Percentiles rank a stretch among this genome's conserved stretches.
These are phyloP conservation scores for Diadophis punctatus DNA, from an alignment of 2,113 vertebrate species.

Conservation along the genomic window DNA sequence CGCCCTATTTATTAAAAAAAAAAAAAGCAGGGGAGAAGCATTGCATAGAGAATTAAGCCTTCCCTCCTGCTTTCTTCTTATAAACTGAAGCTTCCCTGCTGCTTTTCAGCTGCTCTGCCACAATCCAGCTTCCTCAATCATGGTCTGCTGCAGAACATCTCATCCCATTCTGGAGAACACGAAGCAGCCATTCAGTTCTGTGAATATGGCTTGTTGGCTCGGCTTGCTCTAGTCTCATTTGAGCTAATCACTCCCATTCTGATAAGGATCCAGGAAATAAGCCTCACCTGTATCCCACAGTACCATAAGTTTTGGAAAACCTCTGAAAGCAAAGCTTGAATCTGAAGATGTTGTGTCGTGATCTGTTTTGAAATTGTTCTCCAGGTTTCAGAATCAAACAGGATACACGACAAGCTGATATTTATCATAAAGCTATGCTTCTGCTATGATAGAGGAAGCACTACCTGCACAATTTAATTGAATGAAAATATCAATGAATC, in stretches of 20 bases:
- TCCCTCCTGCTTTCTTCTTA: not conserved
- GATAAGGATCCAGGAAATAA: not conserved
- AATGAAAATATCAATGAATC: not conserved
- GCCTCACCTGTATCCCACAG: not conserved
- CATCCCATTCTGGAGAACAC: not conserved
- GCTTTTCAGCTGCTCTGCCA: not conserved
- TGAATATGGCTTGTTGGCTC: not conserved
- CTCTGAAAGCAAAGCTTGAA: not conserved
- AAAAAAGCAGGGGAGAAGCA: not conserved
- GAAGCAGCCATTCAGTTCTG: not conserved
- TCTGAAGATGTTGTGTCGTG: not conserved
- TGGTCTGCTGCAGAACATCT: not conserved
- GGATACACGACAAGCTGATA: not conserved
- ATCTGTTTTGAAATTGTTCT: not conserved
- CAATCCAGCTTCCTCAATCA: not conserved
- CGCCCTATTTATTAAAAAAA: not conserved
- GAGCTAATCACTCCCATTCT: not conserved
- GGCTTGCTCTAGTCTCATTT: not conserved
- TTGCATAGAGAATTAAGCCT: not conserved
- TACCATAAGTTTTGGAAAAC: not conserved
- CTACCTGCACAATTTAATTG: not conserved
- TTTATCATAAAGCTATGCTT: not conserved
- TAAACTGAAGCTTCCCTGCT: not conserved
- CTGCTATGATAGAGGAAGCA: not conserved
- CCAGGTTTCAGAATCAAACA: not conserved